A percentile compares a stretch with the other conserved stretches of the same genome.
Evolutionary conservation across 2,113 vertebrate species (phyloP).

Genomic region (Speoplatyrhinus poulsoni): DNA sequence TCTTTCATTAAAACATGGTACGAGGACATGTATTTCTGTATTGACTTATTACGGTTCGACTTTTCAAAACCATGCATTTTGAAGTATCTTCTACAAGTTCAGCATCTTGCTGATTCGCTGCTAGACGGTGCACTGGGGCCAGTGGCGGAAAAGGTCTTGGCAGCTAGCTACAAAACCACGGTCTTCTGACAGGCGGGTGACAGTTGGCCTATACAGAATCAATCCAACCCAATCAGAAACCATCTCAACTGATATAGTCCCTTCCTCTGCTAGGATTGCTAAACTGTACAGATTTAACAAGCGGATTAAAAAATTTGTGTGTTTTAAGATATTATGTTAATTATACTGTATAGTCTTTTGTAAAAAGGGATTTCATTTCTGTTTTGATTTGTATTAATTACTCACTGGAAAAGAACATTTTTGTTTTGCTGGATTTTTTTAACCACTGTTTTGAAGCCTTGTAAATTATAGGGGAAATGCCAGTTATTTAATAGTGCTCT

Average conservation of each 20-base stretch:
- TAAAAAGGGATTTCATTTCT: conserved; percentile 79
- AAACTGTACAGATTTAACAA: conserved; percentile 80
- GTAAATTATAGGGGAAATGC: conserved; percentile 78
- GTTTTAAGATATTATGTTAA: conserved; percentile 78
- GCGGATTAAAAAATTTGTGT: conserved; percentile 64
- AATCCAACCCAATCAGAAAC: conserved; percentile 42
- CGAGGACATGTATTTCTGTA: conserved; percentile 57
- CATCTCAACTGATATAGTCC: conserved; percentile 52
- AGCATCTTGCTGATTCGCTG: conserved; percentile 78
- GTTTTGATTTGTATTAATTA: conserved; percentile 83
- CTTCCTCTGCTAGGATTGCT: conserved; percentile 62
- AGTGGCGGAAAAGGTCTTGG: conserved; percentile 44
- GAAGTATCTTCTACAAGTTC: conserved; percentile 73
- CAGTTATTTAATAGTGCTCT: conserved; percentile 83
- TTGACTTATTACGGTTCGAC: conserved; percentile 56
- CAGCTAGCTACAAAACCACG: conserved; percentile 52
- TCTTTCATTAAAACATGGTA: conserved; percentile 42
- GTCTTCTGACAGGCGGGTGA: conserved; percentile 57
- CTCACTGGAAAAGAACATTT: conserved; percentile 89
- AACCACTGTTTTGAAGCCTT: conserved; percentile 86
- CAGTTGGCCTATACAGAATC: conserved; percentile 39
- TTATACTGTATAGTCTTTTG: conserved; percentile 85
- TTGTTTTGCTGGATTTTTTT: conserved; percentile 88
- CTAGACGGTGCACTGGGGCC: conserved; percentile 79
- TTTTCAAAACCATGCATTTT: conserved; percentile 65